A percentile compares a stretch with the other conserved stretches of the same genome.
Evolutionary conservation across 2,113 vertebrate species (phyloP).

Genomic region (Setophaga kirtlandii): DNA sequence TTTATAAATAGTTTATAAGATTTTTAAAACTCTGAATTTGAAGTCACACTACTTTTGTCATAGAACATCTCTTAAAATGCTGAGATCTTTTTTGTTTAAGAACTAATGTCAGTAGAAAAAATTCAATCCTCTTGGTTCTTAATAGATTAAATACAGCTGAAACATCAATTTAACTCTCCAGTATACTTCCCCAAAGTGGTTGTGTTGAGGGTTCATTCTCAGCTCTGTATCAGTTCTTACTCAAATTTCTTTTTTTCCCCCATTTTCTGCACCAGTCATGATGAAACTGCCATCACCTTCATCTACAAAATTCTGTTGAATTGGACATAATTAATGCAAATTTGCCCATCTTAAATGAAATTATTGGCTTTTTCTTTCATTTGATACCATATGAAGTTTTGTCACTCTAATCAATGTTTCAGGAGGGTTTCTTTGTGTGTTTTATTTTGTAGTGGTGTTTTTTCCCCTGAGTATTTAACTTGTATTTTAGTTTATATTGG

Average conservation of each 20-base stretch:
- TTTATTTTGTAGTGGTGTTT: rapidly evolving
- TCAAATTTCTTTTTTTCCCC: neutral
- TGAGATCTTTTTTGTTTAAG: neutral
- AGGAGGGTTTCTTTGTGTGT: neutral
- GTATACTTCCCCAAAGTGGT: neutral
- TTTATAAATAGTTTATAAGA: neutral
- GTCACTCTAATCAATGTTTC: neutral
- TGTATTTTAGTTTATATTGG: neutral
- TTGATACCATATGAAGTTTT: neutral
- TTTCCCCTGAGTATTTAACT: neutral
- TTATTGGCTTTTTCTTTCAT: neutral
- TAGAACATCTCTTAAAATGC: neutral
- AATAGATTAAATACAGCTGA: neutral
- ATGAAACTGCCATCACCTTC: neutral
- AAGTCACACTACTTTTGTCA: neutral
- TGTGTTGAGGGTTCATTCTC: neutral
- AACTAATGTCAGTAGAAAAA: neutral
- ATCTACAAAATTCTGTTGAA: neutral
- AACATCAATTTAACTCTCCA: neutral
- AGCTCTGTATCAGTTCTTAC: neutral
- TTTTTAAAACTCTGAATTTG: neutral
- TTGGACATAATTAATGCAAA: neutral
- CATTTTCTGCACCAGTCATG: neutral
- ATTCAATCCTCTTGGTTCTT: neutral
- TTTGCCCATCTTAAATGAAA: neutral